Percentiles rank a stretch among this genome's conserved stretches.
These are phyloP conservation scores for Chromoteleia sp. DNA, from an alignment of 2,888 invertebrate species.

Conservation along the genomic window DNA sequence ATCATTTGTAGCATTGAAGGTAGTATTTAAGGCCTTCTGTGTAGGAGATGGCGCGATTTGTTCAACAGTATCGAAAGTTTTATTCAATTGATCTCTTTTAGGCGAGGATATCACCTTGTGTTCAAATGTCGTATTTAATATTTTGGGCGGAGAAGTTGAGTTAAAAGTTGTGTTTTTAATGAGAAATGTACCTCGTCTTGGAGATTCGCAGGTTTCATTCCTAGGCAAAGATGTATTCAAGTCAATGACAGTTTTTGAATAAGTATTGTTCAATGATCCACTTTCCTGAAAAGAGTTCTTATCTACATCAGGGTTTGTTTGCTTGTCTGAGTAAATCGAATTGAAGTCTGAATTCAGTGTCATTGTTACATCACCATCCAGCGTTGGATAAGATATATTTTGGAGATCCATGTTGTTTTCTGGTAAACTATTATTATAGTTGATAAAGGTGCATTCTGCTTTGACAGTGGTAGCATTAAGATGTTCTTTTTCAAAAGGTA, in stretches of 20 bases:
- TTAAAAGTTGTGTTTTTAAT: conserved; percentile 19
- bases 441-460: conserved; percentile 28
- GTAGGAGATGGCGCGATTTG: neutral
- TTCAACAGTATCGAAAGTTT: conserved; percentile 21
- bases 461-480: conserved; percentile 28
- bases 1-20: conserved; percentile 4
- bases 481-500: conserved; percentile 57
- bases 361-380: neutral
- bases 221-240: conserved; percentile 1
- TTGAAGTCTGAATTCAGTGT: conserved; percentile 18
- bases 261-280: conserved; percentile 50
- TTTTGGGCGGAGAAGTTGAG: neutral
- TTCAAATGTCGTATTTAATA: conserved; percentile 17
- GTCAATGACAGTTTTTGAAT: conserved; percentile 36
- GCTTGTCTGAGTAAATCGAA: conserved; percentile 17
- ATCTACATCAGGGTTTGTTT: conserved; percentile 36
- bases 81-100: conserved; percentile 11
- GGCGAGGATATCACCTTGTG: neutral
- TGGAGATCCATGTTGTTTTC: neutral
- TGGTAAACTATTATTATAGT: neutral
- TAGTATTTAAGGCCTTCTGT: neutral
- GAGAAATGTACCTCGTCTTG: conserved; percentile 21
- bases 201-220: conserved; percentile 2
- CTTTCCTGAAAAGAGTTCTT: conserved; percentile 2
- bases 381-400: conserved; percentile 6